Percentiles rank a stretch among this genome's conserved stretches.
phyloP scores from a whole-genome alignment of 2,113 vertebrate genomes.

The Bettongia penicillata region DNA sequence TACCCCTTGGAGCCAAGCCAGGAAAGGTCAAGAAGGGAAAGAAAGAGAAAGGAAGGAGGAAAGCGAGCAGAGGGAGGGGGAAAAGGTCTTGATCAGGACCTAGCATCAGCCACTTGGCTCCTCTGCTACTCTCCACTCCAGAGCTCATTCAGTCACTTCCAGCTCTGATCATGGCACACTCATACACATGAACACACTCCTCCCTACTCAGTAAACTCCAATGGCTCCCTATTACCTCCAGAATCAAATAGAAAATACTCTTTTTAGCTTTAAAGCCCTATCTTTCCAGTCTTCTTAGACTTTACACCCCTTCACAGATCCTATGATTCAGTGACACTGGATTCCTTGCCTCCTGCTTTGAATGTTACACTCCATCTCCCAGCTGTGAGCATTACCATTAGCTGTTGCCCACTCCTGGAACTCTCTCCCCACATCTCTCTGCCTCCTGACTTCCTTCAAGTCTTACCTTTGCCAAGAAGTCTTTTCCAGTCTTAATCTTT shows the following conservation, averaged over 20 bases:
- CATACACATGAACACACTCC: neutral
- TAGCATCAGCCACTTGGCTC: no score
- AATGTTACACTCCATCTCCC: neutral
- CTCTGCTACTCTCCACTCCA: no score
- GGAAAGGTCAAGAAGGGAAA: no score
- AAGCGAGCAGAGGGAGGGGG: no score
- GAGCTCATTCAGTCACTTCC: no score
- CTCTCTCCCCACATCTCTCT: no score
- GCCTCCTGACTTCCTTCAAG: no score
- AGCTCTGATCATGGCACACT: neutral
- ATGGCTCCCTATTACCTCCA: neutral
- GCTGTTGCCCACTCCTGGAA: neutral
- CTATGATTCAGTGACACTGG: neutral
- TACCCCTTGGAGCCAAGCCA: no score
- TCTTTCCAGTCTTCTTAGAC: neutral
- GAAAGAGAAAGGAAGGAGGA: no score
- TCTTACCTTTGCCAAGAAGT: neutral
- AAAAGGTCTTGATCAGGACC: no score
- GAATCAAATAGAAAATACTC: neutral
- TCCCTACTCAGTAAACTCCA: neutral
- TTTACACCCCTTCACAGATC: neutral
- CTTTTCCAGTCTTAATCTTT: neutral
- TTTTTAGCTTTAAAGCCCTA: neutral
- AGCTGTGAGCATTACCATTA: neutral
- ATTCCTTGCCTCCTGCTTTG: neutral